Evolutionary conservation across 1,140 invertebrate species (phyloP).

Genomic region (Globodera ellingtonae): DNA sequence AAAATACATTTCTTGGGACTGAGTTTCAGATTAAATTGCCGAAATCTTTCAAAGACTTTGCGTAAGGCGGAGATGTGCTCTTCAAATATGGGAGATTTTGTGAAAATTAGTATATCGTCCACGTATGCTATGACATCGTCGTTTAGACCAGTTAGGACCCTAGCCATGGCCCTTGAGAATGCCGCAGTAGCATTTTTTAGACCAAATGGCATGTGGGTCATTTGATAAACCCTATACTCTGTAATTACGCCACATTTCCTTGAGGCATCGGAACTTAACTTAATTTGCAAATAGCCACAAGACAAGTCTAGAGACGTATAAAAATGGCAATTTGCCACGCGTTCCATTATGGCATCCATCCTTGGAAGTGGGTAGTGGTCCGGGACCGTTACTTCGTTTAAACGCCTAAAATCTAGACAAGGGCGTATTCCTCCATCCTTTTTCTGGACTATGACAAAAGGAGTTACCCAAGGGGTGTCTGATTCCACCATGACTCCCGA

Average conservation of each 20-base stretch:
- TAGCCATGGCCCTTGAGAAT: not conserved
- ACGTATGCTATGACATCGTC: conserved; percentile 8
- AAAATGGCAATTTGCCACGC: not conserved
- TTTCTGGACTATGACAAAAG: conserved; percentile 15
- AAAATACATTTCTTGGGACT: conserved; percentile 24
- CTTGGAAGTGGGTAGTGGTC: conserved; percentile 20
- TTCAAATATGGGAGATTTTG: conserved; percentile 8
- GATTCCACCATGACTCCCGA: conserved; percentile 15
- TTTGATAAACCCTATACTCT: conserved; percentile 8
- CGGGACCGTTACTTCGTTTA: conserved; percentile 1
- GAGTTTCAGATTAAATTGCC: not conserved
- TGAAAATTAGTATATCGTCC: conserved; percentile 17
- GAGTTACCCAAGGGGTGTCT: conserved; percentile 22
- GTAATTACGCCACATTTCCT: conserved; percentile 15
- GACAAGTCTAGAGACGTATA: not conserved
- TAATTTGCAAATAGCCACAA: conserved; percentile 15
- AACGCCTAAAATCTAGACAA: conserved; percentile 10
- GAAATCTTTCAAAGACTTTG: conserved; percentile 17
- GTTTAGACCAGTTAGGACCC: conserved; percentile 7
- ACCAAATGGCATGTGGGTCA: conserved; percentile 19
- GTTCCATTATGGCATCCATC: conserved; percentile 17
- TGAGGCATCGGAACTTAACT: not conserved
- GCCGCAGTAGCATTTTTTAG: conserved; percentile 7
- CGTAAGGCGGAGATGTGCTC: not conserved
- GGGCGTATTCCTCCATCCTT: conserved; percentile 16